Evolutionary conservation across 92 coral and sea anemone genomes (phyloP).

Genomic region (Bergia sp.): DNA sequence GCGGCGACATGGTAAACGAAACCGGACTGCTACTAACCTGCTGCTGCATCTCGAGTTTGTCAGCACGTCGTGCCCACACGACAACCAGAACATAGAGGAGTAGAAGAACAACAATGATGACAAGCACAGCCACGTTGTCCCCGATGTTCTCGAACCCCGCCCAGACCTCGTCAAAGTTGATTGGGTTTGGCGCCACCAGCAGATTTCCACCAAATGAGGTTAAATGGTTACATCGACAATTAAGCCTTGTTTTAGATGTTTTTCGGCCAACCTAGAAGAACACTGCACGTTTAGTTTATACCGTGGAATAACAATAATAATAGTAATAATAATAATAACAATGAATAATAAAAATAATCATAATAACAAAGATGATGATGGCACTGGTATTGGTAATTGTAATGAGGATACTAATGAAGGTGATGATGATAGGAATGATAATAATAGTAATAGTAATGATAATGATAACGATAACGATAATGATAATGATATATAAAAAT

Average conservation of each 20-base stretch:
- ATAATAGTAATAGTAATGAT: too few species aligned
- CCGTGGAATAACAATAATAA: background rate
- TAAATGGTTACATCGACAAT: conserved; percentile 79
- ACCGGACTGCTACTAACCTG: conserved; percentile 36
- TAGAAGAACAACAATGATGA: conserved; percentile 61
- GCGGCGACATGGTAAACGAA: background rate
- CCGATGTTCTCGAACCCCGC: conserved; percentile 69
- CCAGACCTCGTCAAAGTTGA: conserved; percentile 79
- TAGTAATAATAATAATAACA: too few species aligned
- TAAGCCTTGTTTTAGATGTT: background rate
- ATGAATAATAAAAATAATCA: too few species aligned
- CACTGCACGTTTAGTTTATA: background rate
- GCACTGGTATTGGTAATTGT: too few species aligned
- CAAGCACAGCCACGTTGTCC: conserved; percentile 82
- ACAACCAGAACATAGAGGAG: conserved; percentile 63
- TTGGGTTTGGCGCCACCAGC: conserved; percentile 88
- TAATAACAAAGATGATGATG: too few species aligned
- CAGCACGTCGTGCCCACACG: conserved; percentile 87
- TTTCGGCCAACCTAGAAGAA: conserved; percentile 15
- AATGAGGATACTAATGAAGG: too few species aligned
- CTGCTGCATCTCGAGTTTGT: conserved; percentile 54
- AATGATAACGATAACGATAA: too few species aligned
- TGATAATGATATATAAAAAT: too few species aligned
- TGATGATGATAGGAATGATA: too few species aligned
- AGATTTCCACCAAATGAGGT: conserved; percentile 90